A percentile compares a stretch with the other conserved stretches of the same genome.
Evolutionary conservation across 2,797 vertebrate genomes (phyloP).

Genomic region (Periparus ater): DNA sequence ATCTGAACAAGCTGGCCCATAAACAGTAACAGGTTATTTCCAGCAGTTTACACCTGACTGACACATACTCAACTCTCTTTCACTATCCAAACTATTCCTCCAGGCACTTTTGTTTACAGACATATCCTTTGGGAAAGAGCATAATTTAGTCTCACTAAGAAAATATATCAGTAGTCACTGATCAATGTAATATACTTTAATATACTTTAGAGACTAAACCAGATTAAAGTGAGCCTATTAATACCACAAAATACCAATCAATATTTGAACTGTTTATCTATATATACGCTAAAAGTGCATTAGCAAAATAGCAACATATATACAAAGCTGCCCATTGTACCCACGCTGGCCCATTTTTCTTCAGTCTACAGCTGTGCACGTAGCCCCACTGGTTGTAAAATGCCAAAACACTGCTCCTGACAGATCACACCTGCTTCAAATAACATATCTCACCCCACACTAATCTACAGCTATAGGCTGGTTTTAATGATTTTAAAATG

Average conservation of each 20-base stretch:
- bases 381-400: conserved; percentile 59
- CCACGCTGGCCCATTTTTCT: conserved; percentile 32
- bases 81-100: conserved; percentile 34
- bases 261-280: conserved; percentile 71
- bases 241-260: conserved; percentile 65
- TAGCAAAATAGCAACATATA: conserved; percentile 62
- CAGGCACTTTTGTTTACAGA: conserved; percentile 50
- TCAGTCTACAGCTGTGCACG: conserved; percentile 64
- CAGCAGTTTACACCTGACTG: conserved; percentile 64
- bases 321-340: conserved; percentile 67
- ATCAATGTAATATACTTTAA: conserved; percentile 59
- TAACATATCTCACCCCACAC: conserved; percentile 65
- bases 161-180: conserved; percentile 47
- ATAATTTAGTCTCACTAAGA: conserved; percentile 47
- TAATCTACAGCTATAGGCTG: conserved; percentile 58
- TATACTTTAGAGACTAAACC: conserved; percentile 46
- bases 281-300: conserved; percentile 62
- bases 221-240: conserved; percentile 56
- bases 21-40: conserved; percentile 64
- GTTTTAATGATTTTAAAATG: conserved; percentile 70
- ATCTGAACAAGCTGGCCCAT: not conserved
- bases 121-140: conserved; percentile 25
- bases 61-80: conserved; percentile 28
- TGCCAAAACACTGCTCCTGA: conserved; percentile 75
- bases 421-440: conserved; percentile 76